phyloP scores from a whole-genome alignment of 1,140 invertebrate genomes.

The Megalopta genalis region DNA sequence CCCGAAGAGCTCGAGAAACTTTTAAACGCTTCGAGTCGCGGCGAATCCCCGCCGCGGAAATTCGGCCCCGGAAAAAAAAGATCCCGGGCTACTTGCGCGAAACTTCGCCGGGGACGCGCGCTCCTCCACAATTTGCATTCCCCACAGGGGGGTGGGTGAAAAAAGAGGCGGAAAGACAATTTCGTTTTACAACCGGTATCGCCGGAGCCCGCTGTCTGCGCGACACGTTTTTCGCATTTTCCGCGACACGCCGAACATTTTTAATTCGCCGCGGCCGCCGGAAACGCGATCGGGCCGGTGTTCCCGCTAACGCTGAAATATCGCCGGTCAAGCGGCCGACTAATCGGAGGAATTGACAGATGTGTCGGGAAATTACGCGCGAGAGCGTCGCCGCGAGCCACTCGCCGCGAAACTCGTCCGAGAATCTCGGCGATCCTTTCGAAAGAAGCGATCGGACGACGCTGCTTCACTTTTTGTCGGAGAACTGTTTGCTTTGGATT shows the following conservation, averaged over 20 bases:
- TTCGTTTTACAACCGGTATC: background rate
- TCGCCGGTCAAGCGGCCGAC: background rate
- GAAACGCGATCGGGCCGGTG: background rate
- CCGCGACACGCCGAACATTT: background rate
- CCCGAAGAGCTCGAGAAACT: too few species aligned
- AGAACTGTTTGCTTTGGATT: too few species aligned
- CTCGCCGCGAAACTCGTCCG: too few species aligned
- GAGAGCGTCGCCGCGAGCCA: too few species aligned
- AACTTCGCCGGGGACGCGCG: background rate
- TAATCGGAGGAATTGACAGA: too few species aligned
- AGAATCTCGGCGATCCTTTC: too few species aligned
- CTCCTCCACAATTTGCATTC: background rate
- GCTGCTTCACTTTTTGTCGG: too few species aligned
- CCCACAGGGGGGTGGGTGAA: too few species aligned
- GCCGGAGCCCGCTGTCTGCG: too few species aligned
- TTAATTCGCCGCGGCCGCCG: background rate
- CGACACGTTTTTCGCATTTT: background rate
- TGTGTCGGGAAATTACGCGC: too few species aligned
- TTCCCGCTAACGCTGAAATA: background rate
- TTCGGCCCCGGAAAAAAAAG: background rate
- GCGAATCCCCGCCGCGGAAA: background rate
- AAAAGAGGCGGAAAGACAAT: background rate
- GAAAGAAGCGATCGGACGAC: too few species aligned
- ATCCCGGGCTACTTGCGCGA: background rate
- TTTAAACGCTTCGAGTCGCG: background rate